Evolutionary conservation across 2,113 vertebrate genomes (phyloP), one percentile per base, ranked within the genome.

Genomic region (Fregata magnificens): DNA sequence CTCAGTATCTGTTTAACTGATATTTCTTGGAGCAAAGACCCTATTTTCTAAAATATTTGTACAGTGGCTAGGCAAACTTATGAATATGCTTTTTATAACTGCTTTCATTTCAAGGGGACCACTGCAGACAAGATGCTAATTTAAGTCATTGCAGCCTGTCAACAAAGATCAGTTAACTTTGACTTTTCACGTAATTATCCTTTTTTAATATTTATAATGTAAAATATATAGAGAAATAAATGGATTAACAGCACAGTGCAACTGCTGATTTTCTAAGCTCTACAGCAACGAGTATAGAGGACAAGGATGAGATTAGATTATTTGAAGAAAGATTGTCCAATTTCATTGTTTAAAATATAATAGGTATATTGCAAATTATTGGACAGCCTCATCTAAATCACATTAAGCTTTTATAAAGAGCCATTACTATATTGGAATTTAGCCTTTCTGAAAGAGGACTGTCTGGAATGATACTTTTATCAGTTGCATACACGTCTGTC

Each of bases 41-140:
- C 62, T 95, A 85, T 90, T 97, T 90, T 73, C 63, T 90, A 65
- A 86, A 80, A 77, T 88, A 92, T 78, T 77, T 83, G 67, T 71
- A 88, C n/a, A 81, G 44, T 71, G 26, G 16, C 59, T 63, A 74
- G 14, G 29, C 32, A 83, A 92, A 94, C 36, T 63, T 77, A 62
- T 2, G 12, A 67, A 69, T 45, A 77, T 31, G 47, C 13, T 47
- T 85, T 85, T 88, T 86, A 36, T 58, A 83, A 77, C 34, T 70
- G 20, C 53, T 86, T 82, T 82, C 36, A 65, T 82, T 70, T 88
- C 59, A 86, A 72, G 17, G 22, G 28, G 9, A 82, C 14, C 5
- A 4, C 38, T 81, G 34, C 0, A 0, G 29, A 86, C n/a, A 73
- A 73, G 76, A 62, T 44, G 52, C 24, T 80, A 67, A 69, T 91